Evolutionary conservation across 2,797 vertebrate species (phyloP).

Genomic region (Siniperca obscura): DNA sequence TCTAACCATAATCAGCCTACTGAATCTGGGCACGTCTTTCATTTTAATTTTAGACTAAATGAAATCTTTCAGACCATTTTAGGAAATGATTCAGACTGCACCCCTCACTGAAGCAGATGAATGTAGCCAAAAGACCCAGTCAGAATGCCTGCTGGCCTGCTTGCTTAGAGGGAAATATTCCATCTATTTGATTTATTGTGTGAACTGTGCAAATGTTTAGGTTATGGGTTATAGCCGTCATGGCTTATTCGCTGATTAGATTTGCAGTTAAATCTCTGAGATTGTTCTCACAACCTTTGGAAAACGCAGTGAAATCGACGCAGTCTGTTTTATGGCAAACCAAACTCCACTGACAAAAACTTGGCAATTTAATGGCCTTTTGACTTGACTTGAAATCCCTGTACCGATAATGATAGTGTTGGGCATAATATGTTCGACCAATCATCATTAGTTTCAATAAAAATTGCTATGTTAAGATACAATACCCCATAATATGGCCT

Average conservation of each 20-base stretch:
- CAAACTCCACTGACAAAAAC: not conserved
- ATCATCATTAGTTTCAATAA: not conserved
- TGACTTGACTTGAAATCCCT: not conserved
- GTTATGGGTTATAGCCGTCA: accelerated
- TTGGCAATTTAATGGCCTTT: not conserved
- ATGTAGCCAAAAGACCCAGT: not conserved
- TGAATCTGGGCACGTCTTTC: not conserved
- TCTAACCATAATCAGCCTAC: not conserved
- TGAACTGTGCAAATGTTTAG: not conserved
- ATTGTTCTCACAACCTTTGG: not conserved
- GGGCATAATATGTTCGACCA: not conserved
- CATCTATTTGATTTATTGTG: not conserved
- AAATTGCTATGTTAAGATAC: not conserved
- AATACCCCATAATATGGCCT: not conserved
- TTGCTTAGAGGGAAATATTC: not conserved
- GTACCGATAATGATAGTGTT: accelerated
- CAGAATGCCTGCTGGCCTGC: not conserved
- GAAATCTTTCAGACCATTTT: slow-evolving; percentile 27
- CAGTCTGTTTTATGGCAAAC: not conserved
- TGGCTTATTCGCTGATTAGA: not conserved
- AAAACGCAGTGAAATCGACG: not conserved
- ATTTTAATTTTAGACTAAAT: slow-evolving; percentile 31
- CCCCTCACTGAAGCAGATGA: not conserved
- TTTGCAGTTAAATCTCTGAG: not conserved
- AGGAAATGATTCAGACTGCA: slow-evolving; percentile 23